phyloP scores from a whole-genome alignment of 2,113 vertebrate genomes.

The Tympanuchus pallidicinctus region DNA sequence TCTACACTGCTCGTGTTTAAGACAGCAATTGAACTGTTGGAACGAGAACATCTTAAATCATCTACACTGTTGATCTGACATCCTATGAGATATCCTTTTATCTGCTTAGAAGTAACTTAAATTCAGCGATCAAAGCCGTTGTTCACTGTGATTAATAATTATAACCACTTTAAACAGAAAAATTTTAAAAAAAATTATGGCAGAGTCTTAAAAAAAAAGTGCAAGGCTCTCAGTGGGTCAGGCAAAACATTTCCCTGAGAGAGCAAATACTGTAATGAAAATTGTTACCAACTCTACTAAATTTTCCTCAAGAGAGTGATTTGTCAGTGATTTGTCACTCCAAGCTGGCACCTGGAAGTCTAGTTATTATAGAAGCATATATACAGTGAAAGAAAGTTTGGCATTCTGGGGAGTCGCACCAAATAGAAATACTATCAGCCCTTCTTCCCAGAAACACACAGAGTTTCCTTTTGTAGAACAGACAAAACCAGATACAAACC shows the following conservation, averaged over 20 bases:
- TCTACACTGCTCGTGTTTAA: accelerated
- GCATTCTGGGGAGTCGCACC: background rate
- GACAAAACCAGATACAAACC: background rate
- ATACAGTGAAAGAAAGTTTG: constrained; percentile 29
- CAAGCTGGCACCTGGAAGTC: constrained; percentile 30
- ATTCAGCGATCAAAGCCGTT: background rate
- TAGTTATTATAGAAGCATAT: constrained; percentile 51
- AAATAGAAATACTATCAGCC: background rate
- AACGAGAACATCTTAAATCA: background rate
- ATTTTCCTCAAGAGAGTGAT: background rate
- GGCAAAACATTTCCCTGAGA: background rate
- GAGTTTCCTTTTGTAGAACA: background rate
- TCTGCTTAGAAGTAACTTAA: background rate
- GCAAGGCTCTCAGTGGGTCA: background rate
- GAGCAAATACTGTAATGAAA: background rate
- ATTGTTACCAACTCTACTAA: background rate
- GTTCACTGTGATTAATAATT: background rate
- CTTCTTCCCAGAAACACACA: background rate
- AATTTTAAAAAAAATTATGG: background rate
- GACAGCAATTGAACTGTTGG: background rate
- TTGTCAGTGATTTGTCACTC: constrained; percentile 23
- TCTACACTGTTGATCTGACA: background rate
- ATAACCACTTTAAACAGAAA: background rate
- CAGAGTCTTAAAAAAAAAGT: background rate
- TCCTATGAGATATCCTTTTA: background rate